Conservation (phyloP, 2,888 invertebrate genomes). For the Silvanus unidentatus region DNA sequence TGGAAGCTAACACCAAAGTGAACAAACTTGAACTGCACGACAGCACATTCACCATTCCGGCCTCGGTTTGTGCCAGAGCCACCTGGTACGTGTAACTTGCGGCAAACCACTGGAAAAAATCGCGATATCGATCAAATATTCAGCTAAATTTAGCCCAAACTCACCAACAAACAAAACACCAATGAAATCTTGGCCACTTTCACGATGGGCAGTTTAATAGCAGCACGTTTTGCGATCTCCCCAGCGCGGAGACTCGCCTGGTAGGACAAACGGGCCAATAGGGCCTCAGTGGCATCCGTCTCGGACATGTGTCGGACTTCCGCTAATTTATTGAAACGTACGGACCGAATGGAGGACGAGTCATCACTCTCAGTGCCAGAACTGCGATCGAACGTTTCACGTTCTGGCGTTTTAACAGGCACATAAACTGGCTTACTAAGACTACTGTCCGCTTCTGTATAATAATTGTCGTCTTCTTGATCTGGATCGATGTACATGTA, state of each 20-base stretch:
- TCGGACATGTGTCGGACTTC: slow-evolving; percentile 88
- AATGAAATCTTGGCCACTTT: slow-evolving; percentile 79
- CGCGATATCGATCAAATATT: slow-evolving; percentile 9
- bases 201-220: slow-evolving; percentile 68
- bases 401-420: slow-evolving; percentile 72
- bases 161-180: slow-evolving; percentile 78
- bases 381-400: slow-evolving; percentile 46
- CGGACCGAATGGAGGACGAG: slow-evolving; percentile 70
- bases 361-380: slow-evolving; percentile 82
- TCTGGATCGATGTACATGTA: slow-evolving; percentile 74
- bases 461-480: slow-evolving; percentile 74
- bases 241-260: slow-evolving; percentile 82
- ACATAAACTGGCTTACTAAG: slow-evolving; percentile 86
- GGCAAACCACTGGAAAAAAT: slow-evolving; percentile 77
- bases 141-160: slow-evolving; percentile 27
- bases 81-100: slow-evolving; percentile 91
- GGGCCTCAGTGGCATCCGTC: slow-evolving; percentile 85
- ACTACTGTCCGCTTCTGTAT: slow-evolving; percentile 52
- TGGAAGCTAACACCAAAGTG: slow-evolving; percentile 78
- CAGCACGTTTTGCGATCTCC: slow-evolving; percentile 68
- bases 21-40: slow-evolving; percentile 87
- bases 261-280: slow-evolving; percentile 90
- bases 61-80: slow-evolving; percentile 75
- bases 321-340: slow-evolving; percentile 78
- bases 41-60: slow-evolving; percentile 82